Evolutionary conservation across 2,797 vertebrate genomes (phyloP), one percentile per base, ranked within the genome.

Genomic region (Cossypha niveicapilla): DNA sequence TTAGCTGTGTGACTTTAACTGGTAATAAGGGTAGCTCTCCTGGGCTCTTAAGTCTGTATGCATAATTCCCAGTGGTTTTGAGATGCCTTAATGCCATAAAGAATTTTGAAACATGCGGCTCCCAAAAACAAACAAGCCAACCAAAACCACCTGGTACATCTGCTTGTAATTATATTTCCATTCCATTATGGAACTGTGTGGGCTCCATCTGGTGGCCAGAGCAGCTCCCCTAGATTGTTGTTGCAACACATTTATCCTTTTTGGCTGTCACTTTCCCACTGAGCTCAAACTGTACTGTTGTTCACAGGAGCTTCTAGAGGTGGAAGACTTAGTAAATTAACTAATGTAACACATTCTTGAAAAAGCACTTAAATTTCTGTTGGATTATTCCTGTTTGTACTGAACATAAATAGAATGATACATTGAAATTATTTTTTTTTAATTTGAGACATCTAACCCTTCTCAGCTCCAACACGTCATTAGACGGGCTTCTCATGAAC

Each of bases 161-260:
- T 89, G 37, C 60, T 91, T 75, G 32, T 44, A 9, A 34, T 56
- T 51, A 37, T 61, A 10, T 65, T 92, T 70, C 28, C 3, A 2
- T 47, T 35, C 35, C 62, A 3, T 87, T 93, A 17, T 56, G 50
- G 91, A 93, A 93, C 93, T 82, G 80, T 97, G 68, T 88, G 96
- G 81, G 97, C 97, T 96, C 98, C 98, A 97, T 95, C 98, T 98
- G 92, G 95, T 97, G 98, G 97, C 34, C 87, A 93, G 92, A 97
- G 54, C 51, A 74, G 79, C 58, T 73, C 21, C 45, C 78, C 65
- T 41, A 27, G 42, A 22, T 53, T 39, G 21, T 30, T 73, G 42
- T 30, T 88, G 47, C 2, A 4, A 3, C 18, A 9, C 7, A 2
- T 56, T 65, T 47, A 11, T 61, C 13, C 21, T 45, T 65, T 16